These are phyloP conservation scores for Urocynchramus pylzowi DNA, from an alignment of 2,113 vertebrate genomes.

Conservation along the genomic window DNA sequence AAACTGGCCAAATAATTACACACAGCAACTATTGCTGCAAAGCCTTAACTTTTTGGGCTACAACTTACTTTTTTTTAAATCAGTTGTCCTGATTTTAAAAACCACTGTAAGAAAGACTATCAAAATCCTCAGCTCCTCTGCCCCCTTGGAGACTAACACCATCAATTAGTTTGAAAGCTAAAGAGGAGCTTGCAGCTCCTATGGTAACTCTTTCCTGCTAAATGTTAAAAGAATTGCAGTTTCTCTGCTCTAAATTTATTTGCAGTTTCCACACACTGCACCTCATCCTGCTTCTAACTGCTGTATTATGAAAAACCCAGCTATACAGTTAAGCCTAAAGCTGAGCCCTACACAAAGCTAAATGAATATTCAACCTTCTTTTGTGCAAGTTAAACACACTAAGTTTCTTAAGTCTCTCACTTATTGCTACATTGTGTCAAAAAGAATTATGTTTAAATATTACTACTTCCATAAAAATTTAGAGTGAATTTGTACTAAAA, in stretches of 20 bases:
- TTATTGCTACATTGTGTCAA: neutral
- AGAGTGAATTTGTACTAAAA: neutral
- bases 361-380: neutral
- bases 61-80: fast-evolving
- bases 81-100: neutral
- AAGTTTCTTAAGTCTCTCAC: neutral
- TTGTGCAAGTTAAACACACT: neutral
- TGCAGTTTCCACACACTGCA: neutral
- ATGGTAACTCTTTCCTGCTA: neutral
- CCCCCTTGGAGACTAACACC: neutral
- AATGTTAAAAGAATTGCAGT: neutral
- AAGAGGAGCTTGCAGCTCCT: neutral
- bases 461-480: neutral
- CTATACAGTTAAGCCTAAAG: neutral
- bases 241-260: neutral
- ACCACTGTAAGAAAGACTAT: neutral
- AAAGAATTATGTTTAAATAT: neutral
- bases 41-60: neutral
- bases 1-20: neutral
- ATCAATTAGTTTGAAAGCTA: neutral
- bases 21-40: neutral
- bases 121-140: neutral
- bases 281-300: neutral
- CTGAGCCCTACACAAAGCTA: neutral
- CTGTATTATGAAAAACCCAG: neutral